Evolutionary conservation across 2,888 invertebrate species (phyloP), one percentile per base, ranked within the genome.

Genomic region (Tinea semifulvella): DNA sequence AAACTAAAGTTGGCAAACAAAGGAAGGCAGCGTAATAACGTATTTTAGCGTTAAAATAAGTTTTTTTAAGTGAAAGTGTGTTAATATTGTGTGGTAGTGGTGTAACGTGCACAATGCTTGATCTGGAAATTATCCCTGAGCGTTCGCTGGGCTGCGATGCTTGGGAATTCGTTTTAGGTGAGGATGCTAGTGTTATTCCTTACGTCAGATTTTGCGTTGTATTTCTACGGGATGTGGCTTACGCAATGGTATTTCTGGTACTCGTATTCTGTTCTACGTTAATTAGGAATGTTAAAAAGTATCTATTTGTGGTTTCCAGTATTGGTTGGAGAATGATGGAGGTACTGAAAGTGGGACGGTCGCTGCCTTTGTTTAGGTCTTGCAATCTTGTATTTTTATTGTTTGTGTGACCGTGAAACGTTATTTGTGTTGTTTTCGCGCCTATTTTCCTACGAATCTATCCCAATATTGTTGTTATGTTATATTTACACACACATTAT

Each of bases 141-240:
- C 88, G 92, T 65, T 94, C 94, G 62, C 87, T 98, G 68, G 94
- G 96, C 80, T 94, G 95, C 77, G 96, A 97, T 81, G 91, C 94
- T 85, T 97, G 97, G 96, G 96, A 98, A 84, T 96, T 98, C 82
- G 89, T 94, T 73, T 82, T 96, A 83, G 96, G 96, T 94, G 84
- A 88, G 90, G 82, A 64, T 46, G 54, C 54, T 66, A 61, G 71
- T 71, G 73, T 73, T 75, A 69, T 68, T 61, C 63, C 68, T 66
- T 71, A 76, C 72, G 74, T 77, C 77, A 73, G 67, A 63, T 67
- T 82, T 76, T 82, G 73, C 81, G 81, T 77, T 76, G 72, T 80
- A 79, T 68, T 75, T 70, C 63, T 58, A 60, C 56, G 59, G 64
- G 58, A 61, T 52, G 56, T 52, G 54, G 63, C 77, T 80, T 79